A percentile compares a stretch with the other conserved stretches of the same genome.
phyloP scores from a whole-genome alignment of 2,797 vertebrate species.

The Thripadectes ignobilis region DNA sequence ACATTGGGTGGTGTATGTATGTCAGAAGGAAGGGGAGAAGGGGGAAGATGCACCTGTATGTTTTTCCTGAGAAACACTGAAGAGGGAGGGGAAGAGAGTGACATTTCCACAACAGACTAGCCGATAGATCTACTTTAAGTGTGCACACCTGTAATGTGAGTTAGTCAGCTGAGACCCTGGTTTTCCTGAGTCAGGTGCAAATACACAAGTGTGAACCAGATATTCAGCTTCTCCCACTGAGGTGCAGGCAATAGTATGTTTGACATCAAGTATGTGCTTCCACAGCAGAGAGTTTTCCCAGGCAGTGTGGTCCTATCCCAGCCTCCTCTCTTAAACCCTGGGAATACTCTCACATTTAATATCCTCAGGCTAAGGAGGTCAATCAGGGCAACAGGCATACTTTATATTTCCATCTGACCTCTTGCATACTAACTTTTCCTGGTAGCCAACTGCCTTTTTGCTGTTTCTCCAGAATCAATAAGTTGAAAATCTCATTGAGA shows the following conservation, averaged over 20 bases:
- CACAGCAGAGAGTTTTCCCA: background rate
- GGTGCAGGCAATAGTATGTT: background rate
- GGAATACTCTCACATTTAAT: background rate
- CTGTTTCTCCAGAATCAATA: background rate
- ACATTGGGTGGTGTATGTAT: accelerated
- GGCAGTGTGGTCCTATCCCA: background rate
- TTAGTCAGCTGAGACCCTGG: background rate
- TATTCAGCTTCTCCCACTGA: background rate
- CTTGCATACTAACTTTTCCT: background rate
- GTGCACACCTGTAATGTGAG: background rate
- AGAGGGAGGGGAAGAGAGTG: background rate
- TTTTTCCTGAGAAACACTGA: background rate
- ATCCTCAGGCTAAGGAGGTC: background rate
- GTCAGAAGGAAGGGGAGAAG: background rate
- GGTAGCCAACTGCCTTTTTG: background rate
- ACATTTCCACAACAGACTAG: background rate
- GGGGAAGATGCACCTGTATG: background rate
- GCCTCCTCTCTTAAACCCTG: background rate
- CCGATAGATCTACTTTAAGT: too few species aligned
- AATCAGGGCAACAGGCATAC: background rate
- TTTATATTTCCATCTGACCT: background rate
- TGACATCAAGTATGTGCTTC: background rate
- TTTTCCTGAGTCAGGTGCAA: background rate
- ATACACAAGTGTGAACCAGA: accelerated
- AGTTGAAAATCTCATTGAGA: background rate